Conservation (phyloP, 2,888 invertebrate genomes). For the Plebejus argus region DNA sequence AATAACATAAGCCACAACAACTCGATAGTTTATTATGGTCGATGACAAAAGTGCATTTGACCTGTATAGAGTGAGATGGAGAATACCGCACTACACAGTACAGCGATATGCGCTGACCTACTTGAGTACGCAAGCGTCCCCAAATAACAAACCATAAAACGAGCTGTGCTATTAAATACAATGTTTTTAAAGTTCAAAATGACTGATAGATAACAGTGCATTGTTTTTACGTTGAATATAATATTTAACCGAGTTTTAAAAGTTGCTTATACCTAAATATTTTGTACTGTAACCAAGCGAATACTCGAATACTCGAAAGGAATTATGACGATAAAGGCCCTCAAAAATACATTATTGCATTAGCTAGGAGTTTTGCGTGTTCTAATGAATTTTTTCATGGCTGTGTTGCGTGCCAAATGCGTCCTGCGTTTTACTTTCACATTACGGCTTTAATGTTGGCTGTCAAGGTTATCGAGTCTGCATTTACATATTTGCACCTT, state of each 20-base stretch:
- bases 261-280: neutral
- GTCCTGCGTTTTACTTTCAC: conserved; percentile 31
- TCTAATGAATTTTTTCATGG: conserved; percentile 24
- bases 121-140: conserved; percentile 16
- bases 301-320: neutral
- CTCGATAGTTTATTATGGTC: neutral
- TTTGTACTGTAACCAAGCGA: neutral
- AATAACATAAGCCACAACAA: neutral
- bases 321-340: neutral
- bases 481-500: conserved; percentile 43
- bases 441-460: conserved; percentile 28
- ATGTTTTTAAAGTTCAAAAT: neutral
- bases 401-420: conserved; percentile 33
- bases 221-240: neutral
- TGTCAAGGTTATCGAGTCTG: conserved; percentile 29
- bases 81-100: neutral
- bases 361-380: conserved; percentile 33
- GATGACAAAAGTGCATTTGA: conserved; percentile 17
- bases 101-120: conserved; percentile 9
- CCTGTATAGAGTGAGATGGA: conserved; percentile 6
- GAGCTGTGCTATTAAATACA: neutral
- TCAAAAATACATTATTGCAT: conserved; percentile 5
- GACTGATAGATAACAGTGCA: neutral
- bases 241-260: neutral
- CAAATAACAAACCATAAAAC: conserved; percentile 5